phyloP scores from a whole-genome alignment of 1,140 invertebrate species.

The Heliconius nattereri region DNA sequence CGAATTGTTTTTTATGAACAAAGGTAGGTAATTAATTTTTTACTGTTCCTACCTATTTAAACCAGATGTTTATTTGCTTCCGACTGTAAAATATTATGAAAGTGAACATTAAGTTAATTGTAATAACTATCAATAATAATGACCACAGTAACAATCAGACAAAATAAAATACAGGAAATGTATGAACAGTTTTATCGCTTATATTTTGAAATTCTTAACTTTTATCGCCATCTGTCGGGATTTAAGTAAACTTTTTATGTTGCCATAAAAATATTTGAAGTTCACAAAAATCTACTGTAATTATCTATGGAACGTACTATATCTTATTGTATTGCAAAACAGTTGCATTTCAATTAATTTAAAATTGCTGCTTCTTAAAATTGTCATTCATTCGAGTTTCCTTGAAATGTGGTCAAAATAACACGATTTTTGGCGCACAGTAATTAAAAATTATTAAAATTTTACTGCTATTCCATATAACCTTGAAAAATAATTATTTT shows the following conservation, averaged over 20 bases:
- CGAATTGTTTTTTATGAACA: conserved; percentile 25
- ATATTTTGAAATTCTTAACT: background rate
- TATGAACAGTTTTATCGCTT: background rate
- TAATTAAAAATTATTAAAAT: background rate
- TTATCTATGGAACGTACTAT: background rate
- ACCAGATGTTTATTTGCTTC: conserved; percentile 15
- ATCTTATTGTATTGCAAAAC: background rate
- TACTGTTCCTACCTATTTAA: background rate
- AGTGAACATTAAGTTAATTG: background rate
- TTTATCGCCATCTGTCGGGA: conserved; percentile 26
- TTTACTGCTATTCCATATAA: background rate
- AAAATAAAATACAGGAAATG: background rate
- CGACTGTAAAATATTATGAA: background rate
- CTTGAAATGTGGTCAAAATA: background rate
- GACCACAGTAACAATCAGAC: background rate
- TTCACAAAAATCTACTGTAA: background rate
- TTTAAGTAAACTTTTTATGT: conserved; percentile 1
- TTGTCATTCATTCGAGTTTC: background rate
- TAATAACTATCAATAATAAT: background rate
- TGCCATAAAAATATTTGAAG: conserved; percentile 1
- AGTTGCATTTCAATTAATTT: background rate
- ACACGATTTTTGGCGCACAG: background rate
- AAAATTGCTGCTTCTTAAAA: background rate
- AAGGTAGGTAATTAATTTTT: conserved; percentile 17
- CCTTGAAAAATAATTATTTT: background rate